These are phyloP conservation scores for Marasmarcha lunaedactyla DNA, from an alignment of 2,888 invertebrate genomes.

Conservation along the genomic window DNA sequence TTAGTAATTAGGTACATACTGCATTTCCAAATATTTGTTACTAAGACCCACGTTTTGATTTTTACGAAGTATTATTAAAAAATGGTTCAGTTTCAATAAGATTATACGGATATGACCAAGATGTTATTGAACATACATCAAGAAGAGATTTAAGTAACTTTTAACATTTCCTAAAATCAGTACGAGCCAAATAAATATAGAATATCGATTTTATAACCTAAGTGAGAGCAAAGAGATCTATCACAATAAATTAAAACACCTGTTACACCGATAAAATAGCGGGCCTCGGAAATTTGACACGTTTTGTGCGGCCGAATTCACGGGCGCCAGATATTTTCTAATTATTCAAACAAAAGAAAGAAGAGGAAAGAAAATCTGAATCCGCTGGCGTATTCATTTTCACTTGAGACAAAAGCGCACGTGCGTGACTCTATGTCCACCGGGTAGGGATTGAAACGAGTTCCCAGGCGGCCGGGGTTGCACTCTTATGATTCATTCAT, in stretches of 20 bases:
- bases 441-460: constrained; percentile 50
- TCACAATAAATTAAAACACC: constrained; percentile 32
- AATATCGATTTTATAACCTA: constrained; percentile 29
- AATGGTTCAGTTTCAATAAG: too few relatives aligned
- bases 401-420: constrained; percentile 41
- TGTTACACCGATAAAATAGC: constrained; percentile 32
- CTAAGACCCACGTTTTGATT: too few relatives aligned
- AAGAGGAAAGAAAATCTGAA: constrained; percentile 22
- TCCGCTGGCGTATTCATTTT: constrained; percentile 31
- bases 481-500: constrained; percentile 47
- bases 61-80: too few relatives aligned
- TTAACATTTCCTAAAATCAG: too few relatives aligned
- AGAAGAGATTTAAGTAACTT: too few relatives aligned
- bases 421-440: constrained; percentile 45
- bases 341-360: background rate
- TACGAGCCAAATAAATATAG: constrained; percentile 14
- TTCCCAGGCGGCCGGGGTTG: too few relatives aligned
- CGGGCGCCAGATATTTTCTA: too few relatives aligned
- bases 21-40: too few relatives aligned
- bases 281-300: background rate
- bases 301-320: too few relatives aligned
- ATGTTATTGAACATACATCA: too few relatives aligned
- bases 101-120: too few relatives aligned
- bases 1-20: too few relatives aligned
- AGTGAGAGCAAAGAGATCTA: background rate